Conservation (phyloP, 2,888 invertebrate species). For the Diadegma fenestrale region DNA sequence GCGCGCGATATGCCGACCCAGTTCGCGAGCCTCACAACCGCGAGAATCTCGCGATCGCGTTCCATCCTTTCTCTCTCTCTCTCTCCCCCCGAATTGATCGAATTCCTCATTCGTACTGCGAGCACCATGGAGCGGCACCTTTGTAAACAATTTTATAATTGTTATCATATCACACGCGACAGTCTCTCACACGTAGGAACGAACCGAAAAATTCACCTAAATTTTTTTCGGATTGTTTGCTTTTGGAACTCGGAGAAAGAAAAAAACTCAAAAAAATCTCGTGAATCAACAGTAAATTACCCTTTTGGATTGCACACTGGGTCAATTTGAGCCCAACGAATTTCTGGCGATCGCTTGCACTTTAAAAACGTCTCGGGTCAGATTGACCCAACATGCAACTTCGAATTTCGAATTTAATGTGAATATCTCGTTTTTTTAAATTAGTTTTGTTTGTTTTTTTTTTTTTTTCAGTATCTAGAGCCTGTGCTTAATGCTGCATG, state of each 20-base stretch:
- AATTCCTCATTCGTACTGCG: constrained; percentile 50
- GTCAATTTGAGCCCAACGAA: too few relatives aligned
- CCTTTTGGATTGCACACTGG: too few relatives aligned
- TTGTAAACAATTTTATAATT: constrained; percentile 49
- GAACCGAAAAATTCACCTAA: background rate
- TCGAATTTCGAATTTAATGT: background rate
- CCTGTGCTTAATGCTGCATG: background rate
- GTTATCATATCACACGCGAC: background rate
- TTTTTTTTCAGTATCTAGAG: background rate
- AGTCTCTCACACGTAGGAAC: background rate
- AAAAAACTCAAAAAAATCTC: background rate
- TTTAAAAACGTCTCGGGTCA: too few relatives aligned
- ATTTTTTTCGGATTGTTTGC: background rate
- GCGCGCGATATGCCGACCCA: constrained; percentile 67
- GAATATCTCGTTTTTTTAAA: background rate
- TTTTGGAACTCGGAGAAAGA: background rate
- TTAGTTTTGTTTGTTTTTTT: background rate
- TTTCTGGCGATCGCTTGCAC: too few relatives aligned
- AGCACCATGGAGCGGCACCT: constrained; percentile 38
- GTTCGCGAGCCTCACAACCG: constrained; percentile 45
- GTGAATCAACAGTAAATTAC: background rate
- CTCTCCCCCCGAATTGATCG: constrained; percentile 62
- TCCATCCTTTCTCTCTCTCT: constrained; percentile 32
- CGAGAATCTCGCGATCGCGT: constrained; percentile 46
- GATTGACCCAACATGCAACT: too few relatives aligned